A percentile compares a stretch with the other conserved stretches of the same genome.
Conservation (phyloP, 2,113 vertebrate genomes). For the Elachura formosa region DNA sequence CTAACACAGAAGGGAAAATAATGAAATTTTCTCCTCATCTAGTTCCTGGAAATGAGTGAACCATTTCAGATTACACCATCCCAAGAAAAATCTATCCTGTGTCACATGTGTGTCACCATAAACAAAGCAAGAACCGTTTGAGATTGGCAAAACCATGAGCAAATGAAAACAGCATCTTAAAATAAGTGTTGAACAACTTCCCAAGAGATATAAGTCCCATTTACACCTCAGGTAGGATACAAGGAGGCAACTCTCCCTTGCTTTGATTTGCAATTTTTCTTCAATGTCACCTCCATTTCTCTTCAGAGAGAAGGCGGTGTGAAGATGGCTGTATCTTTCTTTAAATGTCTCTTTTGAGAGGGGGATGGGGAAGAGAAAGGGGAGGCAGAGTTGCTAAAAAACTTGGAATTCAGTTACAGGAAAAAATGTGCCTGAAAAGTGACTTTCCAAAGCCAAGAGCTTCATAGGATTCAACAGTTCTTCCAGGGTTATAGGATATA, state of each 20-base stretch:
- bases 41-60: neutral
- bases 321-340: neutral
- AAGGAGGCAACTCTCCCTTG: neutral
- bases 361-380: neutral
- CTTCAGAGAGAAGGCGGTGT: neutral
- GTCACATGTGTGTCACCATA: neutral
- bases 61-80: neutral
- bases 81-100: neutral
- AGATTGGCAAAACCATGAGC: neutral
- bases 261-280: neutral
- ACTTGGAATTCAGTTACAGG: neutral
- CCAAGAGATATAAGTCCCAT: neutral
- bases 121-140: neutral
- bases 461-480: neutral
- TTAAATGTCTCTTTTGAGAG: neutral
- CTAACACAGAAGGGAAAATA: neutral
- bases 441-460: constrained; percentile 9
- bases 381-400: neutral
- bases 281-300: neutral
- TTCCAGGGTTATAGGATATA: neutral
- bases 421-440: constrained; percentile 6
- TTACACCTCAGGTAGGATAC: neutral
- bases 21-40: neutral
- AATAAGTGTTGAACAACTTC: neutral
- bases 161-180: neutral